A percentile compares a stretch with the other conserved stretches of the same genome.
phyloP scores from a whole-genome alignment of 1,140 invertebrate species.

The Pseudomyrmex sp. region DNA sequence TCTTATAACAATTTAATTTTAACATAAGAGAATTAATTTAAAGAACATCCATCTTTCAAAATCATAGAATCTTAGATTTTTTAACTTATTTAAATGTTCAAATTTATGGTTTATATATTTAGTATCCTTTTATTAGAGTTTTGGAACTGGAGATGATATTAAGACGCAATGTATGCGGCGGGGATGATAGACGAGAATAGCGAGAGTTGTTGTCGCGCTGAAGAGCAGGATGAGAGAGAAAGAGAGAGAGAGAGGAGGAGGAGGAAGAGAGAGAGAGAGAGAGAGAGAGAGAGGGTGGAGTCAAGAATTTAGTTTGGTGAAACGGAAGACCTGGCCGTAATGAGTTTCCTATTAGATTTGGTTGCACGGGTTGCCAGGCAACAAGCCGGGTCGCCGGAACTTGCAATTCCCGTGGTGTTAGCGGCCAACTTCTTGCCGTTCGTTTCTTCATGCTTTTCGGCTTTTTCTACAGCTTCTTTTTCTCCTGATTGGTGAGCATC shows the following conservation, averaged over 20 bases:
- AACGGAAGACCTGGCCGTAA: constrained; percentile 81
- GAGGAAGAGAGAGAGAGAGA: constrained; percentile 35
- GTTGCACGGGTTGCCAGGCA: constrained; percentile 78
- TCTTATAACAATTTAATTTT: no score
- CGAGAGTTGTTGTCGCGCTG: constrained; percentile 58
- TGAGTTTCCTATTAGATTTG: constrained; percentile 85
- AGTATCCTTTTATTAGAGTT: background rate
- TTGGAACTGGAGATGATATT: background rate
- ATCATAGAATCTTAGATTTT: background rate
- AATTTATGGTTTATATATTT: background rate
- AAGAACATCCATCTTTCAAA: no score
- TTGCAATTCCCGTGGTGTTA: constrained; percentile 75
- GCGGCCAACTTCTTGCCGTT: constrained; percentile 40
- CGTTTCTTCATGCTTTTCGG: constrained; percentile 31
- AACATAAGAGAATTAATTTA: no score
- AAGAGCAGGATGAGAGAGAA: constrained; percentile 13
- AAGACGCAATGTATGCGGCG: constrained; percentile 32
- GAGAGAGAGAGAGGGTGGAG: constrained; percentile 59
- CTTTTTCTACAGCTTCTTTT: constrained; percentile 29
- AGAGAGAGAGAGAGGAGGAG: constrained; percentile 48
- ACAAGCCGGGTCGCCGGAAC: constrained; percentile 68
- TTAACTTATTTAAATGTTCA: background rate
- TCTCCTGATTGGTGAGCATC: constrained; percentile 4
- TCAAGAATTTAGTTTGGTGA: constrained; percentile 80
- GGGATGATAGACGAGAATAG: constrained; percentile 41